Evolutionary conservation across 1,140 invertebrate genomes (phyloP).

Genomic region (Drosophila parabipectinata): DNA sequence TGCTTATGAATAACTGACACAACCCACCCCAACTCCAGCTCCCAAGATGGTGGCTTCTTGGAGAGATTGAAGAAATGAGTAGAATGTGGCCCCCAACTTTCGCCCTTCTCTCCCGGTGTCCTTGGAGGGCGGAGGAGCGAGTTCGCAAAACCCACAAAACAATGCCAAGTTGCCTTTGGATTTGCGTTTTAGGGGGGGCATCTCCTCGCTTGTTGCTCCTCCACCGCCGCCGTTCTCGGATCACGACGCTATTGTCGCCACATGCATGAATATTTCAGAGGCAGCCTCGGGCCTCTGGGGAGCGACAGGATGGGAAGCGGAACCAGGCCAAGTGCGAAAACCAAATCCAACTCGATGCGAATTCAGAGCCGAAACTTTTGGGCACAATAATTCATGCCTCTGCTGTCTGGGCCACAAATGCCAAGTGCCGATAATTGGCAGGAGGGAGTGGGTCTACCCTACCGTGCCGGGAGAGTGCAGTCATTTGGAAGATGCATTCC

Average conservation of each 20-base stretch:
- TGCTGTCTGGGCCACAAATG: constrained; percentile 32
- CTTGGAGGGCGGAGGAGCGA: no score
- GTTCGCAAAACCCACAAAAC: constrained; percentile 15
- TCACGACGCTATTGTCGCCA: constrained; percentile 37
- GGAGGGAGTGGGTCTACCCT: constrained; percentile 1
- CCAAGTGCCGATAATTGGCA: constrained; percentile 54
- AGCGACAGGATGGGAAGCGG: neutral
- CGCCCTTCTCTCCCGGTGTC: no score
- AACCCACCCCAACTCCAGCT: no score
- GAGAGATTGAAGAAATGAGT: no score
- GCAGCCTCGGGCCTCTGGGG: neutral
- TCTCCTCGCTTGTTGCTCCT: neutral
- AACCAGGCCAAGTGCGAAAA: constrained; percentile 18
- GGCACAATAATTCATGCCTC: constrained; percentile 67
- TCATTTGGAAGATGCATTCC: constrained; percentile 45
- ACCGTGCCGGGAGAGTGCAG: constrained; percentile 5
- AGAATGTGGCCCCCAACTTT: no score
- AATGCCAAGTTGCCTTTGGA: constrained; percentile 27
- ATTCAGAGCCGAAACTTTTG: constrained; percentile 50
- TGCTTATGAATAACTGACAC: no score
- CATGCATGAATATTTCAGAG: constrained; percentile 69
- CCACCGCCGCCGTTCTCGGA: constrained; percentile 8
- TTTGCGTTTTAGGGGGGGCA: neutral
- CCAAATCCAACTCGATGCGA: constrained; percentile 20
- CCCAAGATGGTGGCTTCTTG: no score